These are phyloP conservation scores for Xylophagus ater DNA, from an alignment of 2,888 invertebrate species.

Conservation along the genomic window DNA sequence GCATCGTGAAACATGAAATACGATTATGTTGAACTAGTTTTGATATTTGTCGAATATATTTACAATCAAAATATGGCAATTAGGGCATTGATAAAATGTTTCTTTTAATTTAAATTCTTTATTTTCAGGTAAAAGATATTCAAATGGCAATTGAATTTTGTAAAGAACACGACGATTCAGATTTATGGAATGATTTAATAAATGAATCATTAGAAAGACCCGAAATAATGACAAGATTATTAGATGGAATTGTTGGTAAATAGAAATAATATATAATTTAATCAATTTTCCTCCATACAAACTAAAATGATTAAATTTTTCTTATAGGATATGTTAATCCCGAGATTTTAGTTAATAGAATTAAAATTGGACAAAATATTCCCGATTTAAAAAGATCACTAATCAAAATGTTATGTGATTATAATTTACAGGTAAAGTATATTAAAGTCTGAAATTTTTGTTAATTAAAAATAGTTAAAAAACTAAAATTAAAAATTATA, in stretches of 20 bases:
- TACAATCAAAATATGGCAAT: background rate
- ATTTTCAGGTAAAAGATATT: conserved; percentile 63
- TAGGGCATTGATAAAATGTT: background rate
- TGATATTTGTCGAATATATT: background rate
- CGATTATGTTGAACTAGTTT: background rate
- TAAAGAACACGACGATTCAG: conserved; percentile 88
- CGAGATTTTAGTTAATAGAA: conserved; percentile 71
- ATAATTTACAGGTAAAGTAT: conserved; percentile 74
- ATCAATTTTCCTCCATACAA: no score
- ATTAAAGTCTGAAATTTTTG: no score
- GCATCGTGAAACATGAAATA: no score
- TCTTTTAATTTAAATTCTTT: conserved; percentile 26
- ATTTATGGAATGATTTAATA: conserved; percentile 88
- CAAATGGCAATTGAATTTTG: conserved; percentile 93
- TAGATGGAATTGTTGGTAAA: conserved; percentile 47
- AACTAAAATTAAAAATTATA: conserved; percentile 26
- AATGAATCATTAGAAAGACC: conserved; percentile 78
- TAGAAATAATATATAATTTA: no score
- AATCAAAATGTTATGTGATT: conserved; percentile 92
- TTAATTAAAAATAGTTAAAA: conserved; percentile 10
- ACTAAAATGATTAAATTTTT: background rate
- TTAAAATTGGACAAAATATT: conserved; percentile 73
- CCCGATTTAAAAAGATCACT: conserved; percentile 82
- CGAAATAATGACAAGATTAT: conserved; percentile 49
- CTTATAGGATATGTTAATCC: conserved; percentile 71